Evolutionary conservation across 2,888 invertebrate genomes (phyloP), one percentile per base, ranked within the genome.

Genomic region (Macrosiphum euphorbiae): DNA sequence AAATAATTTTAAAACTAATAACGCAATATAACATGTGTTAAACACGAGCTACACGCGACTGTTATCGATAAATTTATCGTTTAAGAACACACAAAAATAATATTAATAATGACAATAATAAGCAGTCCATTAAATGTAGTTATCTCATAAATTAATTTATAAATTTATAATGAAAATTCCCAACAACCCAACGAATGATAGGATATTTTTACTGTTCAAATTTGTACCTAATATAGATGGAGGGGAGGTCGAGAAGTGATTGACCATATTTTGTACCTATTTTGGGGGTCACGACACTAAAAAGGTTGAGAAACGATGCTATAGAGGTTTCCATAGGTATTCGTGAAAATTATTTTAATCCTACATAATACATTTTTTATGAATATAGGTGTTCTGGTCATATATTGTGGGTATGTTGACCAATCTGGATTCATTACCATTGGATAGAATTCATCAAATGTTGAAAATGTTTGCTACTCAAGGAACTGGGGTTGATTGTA

Each of bases 341-440:
- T 35, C 35, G 24, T 26, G 47, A 61, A 90, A 90, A 5, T 88
- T 26, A 47, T 47, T 67, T 61, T 47, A n/a, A 35, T 26, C 24
- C 35, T 67, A 24, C 1, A 78, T 88, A 58, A 91, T 94, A 50
- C 89, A 58, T 47, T 94, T 95, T 95, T 95, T 95, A 94, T 95
- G 41, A 78, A 87, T 95, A 96, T 95, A 97, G 97, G 97, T 97
- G 88, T 99, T 99, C 96, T 99, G 99, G 99, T 98, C 99, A 0
- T 99, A 99, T 95, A 99, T 99, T 95, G 98, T 98, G 88, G 99
- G 99, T 41, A 99, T 99, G 99, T 96, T 99, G 94, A 99, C 99
- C 26, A 99, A 99, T 96, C 96, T 99, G 95, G 99, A 99, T 95
- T 98, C 98, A 0, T 96, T 99, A 95, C 98, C 99, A 0, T 96